Percentiles rank a stretch among this genome's conserved stretches.
Evolutionary conservation across 2,797 vertebrate genomes (phyloP).

Genomic region (Neosalanx taihuensis): DNA sequence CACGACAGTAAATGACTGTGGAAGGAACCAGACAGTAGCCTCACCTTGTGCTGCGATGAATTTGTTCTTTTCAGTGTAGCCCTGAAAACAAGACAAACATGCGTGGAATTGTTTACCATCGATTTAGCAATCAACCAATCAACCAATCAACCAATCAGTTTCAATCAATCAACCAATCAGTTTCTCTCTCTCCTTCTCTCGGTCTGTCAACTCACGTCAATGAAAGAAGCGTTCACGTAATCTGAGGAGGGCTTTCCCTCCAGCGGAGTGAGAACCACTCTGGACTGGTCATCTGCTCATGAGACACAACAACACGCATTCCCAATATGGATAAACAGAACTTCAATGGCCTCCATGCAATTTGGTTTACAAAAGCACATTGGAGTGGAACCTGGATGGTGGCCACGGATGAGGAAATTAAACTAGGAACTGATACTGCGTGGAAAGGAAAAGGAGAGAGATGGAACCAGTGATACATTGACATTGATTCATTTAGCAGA

Average conservation of each 20-base stretch:
- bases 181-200: too few species aligned
- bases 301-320: slow-evolving; percentile 16
- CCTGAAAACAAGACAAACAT: slow-evolving; percentile 64
- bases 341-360: not conserved
- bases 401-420: not conserved
- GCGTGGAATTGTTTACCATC: not conserved
- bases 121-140: too few species aligned
- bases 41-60: slow-evolving; percentile 97
- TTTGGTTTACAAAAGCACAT: not conserved
- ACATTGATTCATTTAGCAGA: too few species aligned
- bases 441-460: slow-evolving; percentile 3
- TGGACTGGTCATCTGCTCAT: slow-evolving; percentile 88
- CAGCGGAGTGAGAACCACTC: slow-evolving; percentile 82
- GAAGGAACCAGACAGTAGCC: not conserved
- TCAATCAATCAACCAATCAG: too few species aligned
- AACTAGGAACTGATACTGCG: not conserved
- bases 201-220: slow-evolving; percentile 82
- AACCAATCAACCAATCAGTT: too few species aligned
- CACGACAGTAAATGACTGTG: too few species aligned
- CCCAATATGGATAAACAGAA: not conserved
- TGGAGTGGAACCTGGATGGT: not conserved
- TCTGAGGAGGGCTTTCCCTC: slow-evolving; percentile 84
- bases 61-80: slow-evolving; percentile 95
- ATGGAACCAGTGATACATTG: not conserved
- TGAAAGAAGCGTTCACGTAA: slow-evolving; percentile 94